Evolutionary conservation across 1,140 invertebrate genomes (phyloP).

Genomic region (Drosophila aff.): DNA sequence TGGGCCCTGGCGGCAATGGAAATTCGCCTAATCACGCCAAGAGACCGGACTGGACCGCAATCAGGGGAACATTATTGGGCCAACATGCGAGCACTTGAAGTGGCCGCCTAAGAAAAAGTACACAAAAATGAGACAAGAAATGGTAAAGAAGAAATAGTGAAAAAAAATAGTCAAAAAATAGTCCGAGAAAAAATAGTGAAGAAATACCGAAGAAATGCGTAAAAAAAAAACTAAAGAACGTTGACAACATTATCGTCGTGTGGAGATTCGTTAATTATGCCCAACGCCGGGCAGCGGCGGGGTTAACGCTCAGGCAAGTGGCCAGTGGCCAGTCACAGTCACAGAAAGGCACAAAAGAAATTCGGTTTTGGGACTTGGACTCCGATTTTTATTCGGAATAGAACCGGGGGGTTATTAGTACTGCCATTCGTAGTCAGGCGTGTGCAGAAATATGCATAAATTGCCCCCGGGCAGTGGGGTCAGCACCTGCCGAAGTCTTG

Average conservation of each 20-base stretch:
- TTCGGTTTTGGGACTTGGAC: constrained; percentile 18
- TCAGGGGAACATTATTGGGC: constrained; percentile 68
- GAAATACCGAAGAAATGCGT: not conserved
- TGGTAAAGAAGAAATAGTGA: not conserved
- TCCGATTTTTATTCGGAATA: not conserved
- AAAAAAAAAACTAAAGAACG: constrained; percentile 1
- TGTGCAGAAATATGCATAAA: constrained; percentile 26
- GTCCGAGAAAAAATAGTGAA: not conserved
- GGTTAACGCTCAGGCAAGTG: constrained; percentile 76
- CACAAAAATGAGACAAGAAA: not conserved
- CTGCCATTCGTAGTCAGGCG: constrained; percentile 20
- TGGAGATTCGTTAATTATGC: constrained; percentile 33
- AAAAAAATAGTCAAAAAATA: not conserved
- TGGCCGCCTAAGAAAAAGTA: not conserved
- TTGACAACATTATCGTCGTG: constrained; percentile 64
- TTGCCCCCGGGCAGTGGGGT: constrained; percentile 16
- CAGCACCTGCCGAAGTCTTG: constrained; percentile 39
- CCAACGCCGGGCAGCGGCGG: constrained; percentile 1
- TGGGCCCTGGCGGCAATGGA: constrained; percentile 3
- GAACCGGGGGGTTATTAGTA: not conserved
- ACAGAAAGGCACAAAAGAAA: constrained; percentile 29
- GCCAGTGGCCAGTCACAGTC: constrained; percentile 51
- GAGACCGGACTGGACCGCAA: constrained; percentile 44
- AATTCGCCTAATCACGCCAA: constrained; percentile 73
- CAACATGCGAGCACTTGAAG: constrained; percentile 71